These are phyloP conservation scores for Druon quercuslanigerum DNA, from an alignment of 1,140 invertebrate species.

Conservation along the genomic window DNA sequence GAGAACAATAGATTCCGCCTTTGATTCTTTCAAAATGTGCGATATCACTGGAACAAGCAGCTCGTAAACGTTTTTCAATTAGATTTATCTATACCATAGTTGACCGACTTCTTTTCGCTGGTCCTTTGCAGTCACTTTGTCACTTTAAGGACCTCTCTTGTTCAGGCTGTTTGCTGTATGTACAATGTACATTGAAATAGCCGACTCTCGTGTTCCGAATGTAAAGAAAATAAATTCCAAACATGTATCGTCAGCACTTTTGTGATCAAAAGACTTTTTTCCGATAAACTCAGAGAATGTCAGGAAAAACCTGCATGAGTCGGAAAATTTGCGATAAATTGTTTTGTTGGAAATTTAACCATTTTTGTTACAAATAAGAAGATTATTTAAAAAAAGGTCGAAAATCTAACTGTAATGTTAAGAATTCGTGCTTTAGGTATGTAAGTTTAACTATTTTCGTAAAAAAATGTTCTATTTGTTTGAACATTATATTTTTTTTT, in stretches of 20 bases:
- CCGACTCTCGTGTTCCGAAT: neutral
- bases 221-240: constrained; percentile 5
- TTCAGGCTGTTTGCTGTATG: neutral
- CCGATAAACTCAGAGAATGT: neutral
- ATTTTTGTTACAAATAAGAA: no score
- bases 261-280: neutral
- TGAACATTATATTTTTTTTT: no score
- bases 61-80: neutral
- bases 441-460: no score
- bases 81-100: constrained; percentile 3
- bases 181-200: neutral
- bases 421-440: no score
- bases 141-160: constrained; percentile 17
- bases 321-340: no score
- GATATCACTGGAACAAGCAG: neutral
- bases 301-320: no score
- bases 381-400: no score
- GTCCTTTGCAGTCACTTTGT: constrained; percentile 23
- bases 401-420: no score
- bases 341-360: no score
- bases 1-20: neutral
- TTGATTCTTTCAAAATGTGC: neutral
- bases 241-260: neutral
- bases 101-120: neutral
- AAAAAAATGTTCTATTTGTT: no score